Evolutionary conservation across 2,113 vertebrate genomes (phyloP).

Genomic region (Pimephales promelas): DNA sequence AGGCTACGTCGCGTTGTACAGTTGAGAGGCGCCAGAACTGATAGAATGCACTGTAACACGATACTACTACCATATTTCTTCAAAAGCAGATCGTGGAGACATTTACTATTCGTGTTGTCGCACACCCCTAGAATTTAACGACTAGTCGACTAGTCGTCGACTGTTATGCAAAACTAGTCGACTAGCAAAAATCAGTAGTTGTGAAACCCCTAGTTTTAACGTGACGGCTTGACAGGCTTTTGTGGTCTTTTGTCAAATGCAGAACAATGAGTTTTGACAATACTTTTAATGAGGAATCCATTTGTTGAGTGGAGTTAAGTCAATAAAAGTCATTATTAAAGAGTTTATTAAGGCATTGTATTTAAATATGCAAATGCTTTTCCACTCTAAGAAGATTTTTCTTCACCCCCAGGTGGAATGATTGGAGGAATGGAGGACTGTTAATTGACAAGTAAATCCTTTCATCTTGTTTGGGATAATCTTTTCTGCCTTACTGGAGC

Average conservation of each 20-base stretch:
- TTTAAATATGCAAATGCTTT: constrained; percentile 26
- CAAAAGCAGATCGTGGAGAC: too few relatives aligned
- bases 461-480: constrained; percentile 34
- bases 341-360: background rate
- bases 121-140: too few relatives aligned
- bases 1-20: too few relatives aligned
- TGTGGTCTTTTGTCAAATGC: constrained; percentile 30
- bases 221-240: constrained; percentile 24
- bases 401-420: background rate
- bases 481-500: constrained; percentile 10
- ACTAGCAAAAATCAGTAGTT: too few relatives aligned
- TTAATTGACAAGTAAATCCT: constrained; percentile 40
- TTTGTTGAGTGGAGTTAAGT: constrained; percentile 20
- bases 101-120: too few relatives aligned
- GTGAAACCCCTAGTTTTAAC: too few relatives aligned
- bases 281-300: constrained; percentile 33
- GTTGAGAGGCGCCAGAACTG: too few relatives aligned
- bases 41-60: too few relatives aligned
- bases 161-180: too few relatives aligned
- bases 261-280: constrained; percentile 28
- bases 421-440: background rate
- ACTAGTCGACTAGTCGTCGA: too few relatives aligned
- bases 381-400: background rate
- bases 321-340: constrained; percentile 12
- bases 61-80: too few relatives aligned